Evolutionary conservation across 2,888 invertebrate species (phyloP), one percentile per base, ranked within the genome.

Genomic region (Bellardia pandia): DNA sequence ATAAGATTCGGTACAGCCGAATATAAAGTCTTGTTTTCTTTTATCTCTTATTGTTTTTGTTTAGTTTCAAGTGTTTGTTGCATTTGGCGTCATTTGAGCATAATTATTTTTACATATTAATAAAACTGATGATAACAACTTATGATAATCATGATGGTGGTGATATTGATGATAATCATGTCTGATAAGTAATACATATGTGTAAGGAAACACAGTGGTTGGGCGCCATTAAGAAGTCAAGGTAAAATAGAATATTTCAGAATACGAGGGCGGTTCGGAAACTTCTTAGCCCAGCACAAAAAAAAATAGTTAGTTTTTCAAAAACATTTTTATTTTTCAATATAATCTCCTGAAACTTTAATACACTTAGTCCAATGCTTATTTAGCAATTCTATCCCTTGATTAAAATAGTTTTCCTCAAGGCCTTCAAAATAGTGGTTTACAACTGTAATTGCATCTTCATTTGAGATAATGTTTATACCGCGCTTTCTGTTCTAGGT

Each of bases 81-180:
- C n/a, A 64, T 72, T 53, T 86, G 74, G 74, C 78, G 79, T 83
- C 86, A 83, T 83, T 71, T 66, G 33, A 62, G 45, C 58, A 23
- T 66, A 64, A 83, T 86, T 71, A 58, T 83, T 66, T 79, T 76
- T 51, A 77, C 51, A 72, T 83, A 56, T 68, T 62, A 66, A 77
- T 72, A 74, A 68, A 86, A 60, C 23, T 72, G 58, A 45, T 45
- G 48, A 81, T 72, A 72, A 76, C 77, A 77, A 23, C 11, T 8
- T 16, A 40, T 60, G 53, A 64, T 56, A 33, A 33, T 60, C 4
- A 48, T 66, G 11, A 33, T 56, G 37, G 30, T 23, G 48, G 14
- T 60, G 40, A 62, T 37, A 23, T 16, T 23, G 37, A 51, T 51
- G 14, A n/a, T 23, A 58, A 23, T 72, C 56, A 40, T 40, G 16